Base-by-base conservation (phyloP, 92 coral and sea anemone genomes). In the Palythoa heliodiscus region DNA sequence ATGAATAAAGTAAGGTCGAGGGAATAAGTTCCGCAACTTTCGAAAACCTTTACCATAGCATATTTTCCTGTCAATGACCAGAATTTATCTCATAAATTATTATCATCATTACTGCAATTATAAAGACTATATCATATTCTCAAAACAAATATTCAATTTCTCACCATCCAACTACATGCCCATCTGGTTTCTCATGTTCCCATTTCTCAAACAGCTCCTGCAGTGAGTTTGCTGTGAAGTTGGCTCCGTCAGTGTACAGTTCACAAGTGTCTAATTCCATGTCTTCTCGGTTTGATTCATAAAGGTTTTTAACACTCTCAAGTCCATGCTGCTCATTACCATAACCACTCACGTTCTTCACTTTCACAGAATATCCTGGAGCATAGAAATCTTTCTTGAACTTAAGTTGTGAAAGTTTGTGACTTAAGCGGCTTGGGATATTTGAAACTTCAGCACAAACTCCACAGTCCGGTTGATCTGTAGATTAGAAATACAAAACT, bases 1-100 rank as follows among this genome's bases (percentile, higher is more conserved):
- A 69, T 94, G 95, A 23, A 94, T 93, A 88, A 93, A 94, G 78
- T 94, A 94, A 1, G 98, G 98, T 15, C 98, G 87, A 52, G 92
- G 98, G 75, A 90, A 94, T 52, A 94, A 40, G 29, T 88, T 73
- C 66, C 98, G 82, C 74, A 94, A 37, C 29, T 77, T 83, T 76
- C 98, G 83, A 37, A 94, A 90, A 12, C 93, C 98, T 73, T 94
- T 87, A 29, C 98, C 98, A 88, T 94, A 94, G 76, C 98, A 94
- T 50, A 90, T 67, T 75, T 94, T 94, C 98, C 98, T 94, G 86
- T 11, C 57, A 76, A 70, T 10, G 4, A 85, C 9, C 72, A 58
- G 75, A 19, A 14, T 19, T 29, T 29, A 29, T 29, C 1, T 29
- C 35, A 29, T 29, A 29, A n/a, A 9, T 58, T 10, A 25, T 17